These are phyloP conservation scores for Drosophila rellima DNA, from an alignment of 2,888 invertebrate genomes.

Conservation along the genomic window DNA sequence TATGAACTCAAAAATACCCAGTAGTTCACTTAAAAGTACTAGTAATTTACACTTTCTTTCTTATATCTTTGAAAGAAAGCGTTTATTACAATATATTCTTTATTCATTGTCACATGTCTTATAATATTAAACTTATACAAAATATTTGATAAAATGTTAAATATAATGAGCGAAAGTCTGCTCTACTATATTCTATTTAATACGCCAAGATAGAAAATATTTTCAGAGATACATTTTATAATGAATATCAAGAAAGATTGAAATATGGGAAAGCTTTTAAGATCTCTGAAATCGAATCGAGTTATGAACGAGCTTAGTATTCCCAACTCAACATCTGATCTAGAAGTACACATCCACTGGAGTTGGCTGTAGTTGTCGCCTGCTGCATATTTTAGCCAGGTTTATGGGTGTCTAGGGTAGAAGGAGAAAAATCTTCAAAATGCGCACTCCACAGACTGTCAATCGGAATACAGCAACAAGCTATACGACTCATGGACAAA, in stretches of 20 bases:
- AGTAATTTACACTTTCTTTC: background rate
- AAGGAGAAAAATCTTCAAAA: conserved; percentile 53
- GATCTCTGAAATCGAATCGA: background rate
- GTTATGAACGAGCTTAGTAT: background rate
- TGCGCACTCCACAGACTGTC: conserved; percentile 51
- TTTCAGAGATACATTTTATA: background rate
- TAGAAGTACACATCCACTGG: background rate
- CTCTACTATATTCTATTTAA: too few species aligned
- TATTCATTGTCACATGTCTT: too few species aligned
- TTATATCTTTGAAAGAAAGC: background rate
- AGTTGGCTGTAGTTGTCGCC: conserved; percentile 11
- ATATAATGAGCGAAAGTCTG: too few species aligned
- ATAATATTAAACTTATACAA: too few species aligned
- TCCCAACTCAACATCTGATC: background rate
- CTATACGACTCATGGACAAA: conserved; percentile 24
- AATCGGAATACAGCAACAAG: conserved; percentile 56
- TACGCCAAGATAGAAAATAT: background rate
- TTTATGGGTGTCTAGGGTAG: conserved; percentile 19
- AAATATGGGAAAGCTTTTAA: background rate
- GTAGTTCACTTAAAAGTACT: background rate
- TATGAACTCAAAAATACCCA: conserved; percentile 14
- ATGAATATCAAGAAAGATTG: background rate
- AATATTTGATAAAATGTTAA: too few species aligned
- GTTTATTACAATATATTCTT: background rate
- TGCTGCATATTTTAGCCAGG: conserved; percentile 23